These are phyloP conservation scores for Sylvia borin DNA, from an alignment of 2,797 vertebrate species.

Conservation along the genomic window DNA sequence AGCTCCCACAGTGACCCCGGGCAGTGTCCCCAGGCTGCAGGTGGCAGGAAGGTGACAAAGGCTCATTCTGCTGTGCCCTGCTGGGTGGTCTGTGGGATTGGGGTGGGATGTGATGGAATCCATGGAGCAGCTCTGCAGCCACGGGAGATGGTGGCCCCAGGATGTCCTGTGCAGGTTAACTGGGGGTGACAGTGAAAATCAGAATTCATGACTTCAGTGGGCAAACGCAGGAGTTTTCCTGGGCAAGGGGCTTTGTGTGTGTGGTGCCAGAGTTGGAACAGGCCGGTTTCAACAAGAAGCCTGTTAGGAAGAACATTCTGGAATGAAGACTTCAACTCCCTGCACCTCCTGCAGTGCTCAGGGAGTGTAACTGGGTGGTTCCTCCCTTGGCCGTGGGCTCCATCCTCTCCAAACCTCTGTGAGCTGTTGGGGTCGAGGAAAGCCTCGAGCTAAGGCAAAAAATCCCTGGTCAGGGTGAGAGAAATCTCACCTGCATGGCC, in stretches of 20 bases:
- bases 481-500: too few relatives aligned
- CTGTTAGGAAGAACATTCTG: neutral
- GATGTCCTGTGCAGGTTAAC: neutral
- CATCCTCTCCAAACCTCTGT: fast-evolving
- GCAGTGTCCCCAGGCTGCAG: fast-evolving
- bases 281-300: neutral
- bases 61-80: neutral
- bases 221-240: neutral
- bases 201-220: neutral
- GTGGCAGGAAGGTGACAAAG: neutral
- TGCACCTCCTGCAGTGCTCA: neutral
- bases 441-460: too few relatives aligned
- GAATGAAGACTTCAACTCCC: neutral
- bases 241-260: neutral
- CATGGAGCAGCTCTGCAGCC: neutral
- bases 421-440: too few relatives aligned
- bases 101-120: neutral
- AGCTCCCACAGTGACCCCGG: fast-evolving
- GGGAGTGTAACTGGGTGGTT: neutral
- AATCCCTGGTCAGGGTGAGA: too few relatives aligned
- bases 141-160: fast-evolving
- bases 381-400: neutral
- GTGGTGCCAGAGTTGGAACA: neutral
- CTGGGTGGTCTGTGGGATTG: fast-evolving
- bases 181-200: neutral